Conservation (phyloP, 1,140 invertebrate genomes). For the Trichonephila clavipes region DNA sequence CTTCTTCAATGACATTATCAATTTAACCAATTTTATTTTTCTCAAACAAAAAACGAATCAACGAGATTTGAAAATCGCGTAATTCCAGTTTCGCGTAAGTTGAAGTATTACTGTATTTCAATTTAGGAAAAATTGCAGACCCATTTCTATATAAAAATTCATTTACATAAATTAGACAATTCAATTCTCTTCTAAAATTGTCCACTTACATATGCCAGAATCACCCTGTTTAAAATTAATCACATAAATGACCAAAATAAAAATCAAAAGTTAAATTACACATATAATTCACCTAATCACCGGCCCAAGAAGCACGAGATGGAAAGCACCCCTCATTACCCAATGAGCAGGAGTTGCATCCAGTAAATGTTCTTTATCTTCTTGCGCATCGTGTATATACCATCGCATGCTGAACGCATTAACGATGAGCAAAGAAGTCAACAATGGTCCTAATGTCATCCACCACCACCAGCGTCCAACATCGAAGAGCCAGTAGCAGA, state of each 20-base stretch:
- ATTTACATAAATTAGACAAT: too few relatives aligned
- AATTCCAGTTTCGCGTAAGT: too few relatives aligned
- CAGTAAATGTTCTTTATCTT: constrained; percentile 52
- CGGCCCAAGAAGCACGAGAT: constrained; percentile 78
- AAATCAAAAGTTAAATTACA: background rate
- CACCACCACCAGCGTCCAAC: constrained; percentile 77
- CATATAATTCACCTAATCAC: constrained; percentile 76
- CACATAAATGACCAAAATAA: background rate
- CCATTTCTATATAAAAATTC: too few relatives aligned
- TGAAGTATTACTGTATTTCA: too few relatives aligned
- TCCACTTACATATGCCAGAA: too few relatives aligned
- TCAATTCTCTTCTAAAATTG: too few relatives aligned
- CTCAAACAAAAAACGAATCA: too few relatives aligned
- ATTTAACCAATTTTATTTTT: too few relatives aligned
- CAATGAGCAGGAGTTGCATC: constrained; percentile 70
- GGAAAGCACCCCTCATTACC: constrained; percentile 77
- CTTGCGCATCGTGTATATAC: constrained; percentile 75
- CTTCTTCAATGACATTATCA: too few relatives aligned
- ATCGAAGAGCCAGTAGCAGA: constrained; percentile 77
- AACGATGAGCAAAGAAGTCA: constrained; percentile 76
- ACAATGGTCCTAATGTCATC: constrained; percentile 75
- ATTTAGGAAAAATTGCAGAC: too few relatives aligned
- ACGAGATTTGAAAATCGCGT: too few relatives aligned
- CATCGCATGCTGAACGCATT: constrained; percentile 78
- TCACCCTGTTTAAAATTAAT: background rate